Conservation (phyloP, 2,888 invertebrate genomes). For the Leptogaster cylindrica region DNA sequence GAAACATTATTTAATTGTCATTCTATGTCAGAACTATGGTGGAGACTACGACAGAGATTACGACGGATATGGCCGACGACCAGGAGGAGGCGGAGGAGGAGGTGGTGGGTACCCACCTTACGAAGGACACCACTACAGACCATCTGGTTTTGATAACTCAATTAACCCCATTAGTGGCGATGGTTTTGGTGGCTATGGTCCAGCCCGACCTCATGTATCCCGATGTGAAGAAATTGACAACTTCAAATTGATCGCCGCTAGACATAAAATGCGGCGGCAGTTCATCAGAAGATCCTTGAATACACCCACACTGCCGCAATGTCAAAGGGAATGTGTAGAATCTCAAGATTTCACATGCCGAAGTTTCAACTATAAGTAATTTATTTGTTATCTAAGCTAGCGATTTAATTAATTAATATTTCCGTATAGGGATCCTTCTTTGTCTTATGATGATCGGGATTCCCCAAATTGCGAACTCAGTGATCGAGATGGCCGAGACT, state of each 20-base stretch:
- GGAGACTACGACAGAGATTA: constrained; percentile 58
- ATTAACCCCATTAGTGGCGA: constrained; percentile 57
- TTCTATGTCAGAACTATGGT: constrained; percentile 42
- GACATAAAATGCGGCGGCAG: constrained; percentile 79
- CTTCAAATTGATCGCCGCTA: constrained; percentile 80
- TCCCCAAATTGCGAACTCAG: constrained; percentile 82
- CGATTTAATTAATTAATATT: background rate
- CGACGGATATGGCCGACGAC: constrained; percentile 54
- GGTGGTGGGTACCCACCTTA: constrained; percentile 55
- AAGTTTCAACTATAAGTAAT: constrained; percentile 83
- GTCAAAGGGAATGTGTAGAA: constrained; percentile 84
- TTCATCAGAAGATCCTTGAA: constrained; percentile 77
- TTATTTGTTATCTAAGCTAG: background rate
- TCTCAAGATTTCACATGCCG: constrained; percentile 83
- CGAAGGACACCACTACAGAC: constrained; percentile 54
- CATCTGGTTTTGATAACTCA: constrained; percentile 56
- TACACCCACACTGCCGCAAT: constrained; percentile 77
- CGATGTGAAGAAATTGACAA: constrained; percentile 82
- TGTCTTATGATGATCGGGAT: constrained; percentile 69
- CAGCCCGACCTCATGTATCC: constrained; percentile 61
- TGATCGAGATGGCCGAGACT: constrained; percentile 81
- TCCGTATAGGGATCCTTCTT: constrained; percentile 64
- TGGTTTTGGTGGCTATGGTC: constrained; percentile 58
- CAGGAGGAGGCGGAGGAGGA: constrained; percentile 53
- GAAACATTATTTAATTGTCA: background rate